Evolutionary conservation across 1,140 invertebrate species (phyloP).

Genomic region (Leptopilina clavipes): DNA sequence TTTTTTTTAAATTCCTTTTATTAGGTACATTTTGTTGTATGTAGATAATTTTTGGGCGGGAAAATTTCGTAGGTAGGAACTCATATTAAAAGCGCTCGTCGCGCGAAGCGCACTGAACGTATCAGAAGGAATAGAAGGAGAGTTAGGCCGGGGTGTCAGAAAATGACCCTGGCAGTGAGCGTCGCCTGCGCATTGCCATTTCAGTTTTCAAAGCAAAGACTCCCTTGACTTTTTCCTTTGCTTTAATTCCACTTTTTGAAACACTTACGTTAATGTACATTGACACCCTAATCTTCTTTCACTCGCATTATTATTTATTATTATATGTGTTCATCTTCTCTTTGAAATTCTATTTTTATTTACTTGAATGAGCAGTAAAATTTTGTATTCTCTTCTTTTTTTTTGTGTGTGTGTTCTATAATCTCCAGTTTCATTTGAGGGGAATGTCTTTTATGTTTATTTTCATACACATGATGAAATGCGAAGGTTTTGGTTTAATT

Average conservation of each 20-base stretch:
- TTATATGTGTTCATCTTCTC: no score
- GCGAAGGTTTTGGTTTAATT: no score
- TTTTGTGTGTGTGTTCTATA: no score
- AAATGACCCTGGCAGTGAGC: slow-evolving; percentile 73
- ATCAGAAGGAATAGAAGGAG: slow-evolving; percentile 56
- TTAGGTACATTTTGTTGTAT: no score
- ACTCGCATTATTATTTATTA: background rate
- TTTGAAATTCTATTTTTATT: no score
- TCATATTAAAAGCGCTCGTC: slow-evolving; percentile 62
- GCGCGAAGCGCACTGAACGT: slow-evolving; percentile 65
- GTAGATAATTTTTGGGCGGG: background rate
- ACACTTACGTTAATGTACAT: background rate
- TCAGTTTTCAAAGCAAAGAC: slow-evolving; percentile 49
- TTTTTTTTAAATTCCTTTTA: background rate
- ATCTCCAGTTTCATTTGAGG: no score
- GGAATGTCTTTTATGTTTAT: no score
- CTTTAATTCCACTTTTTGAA: background rate
- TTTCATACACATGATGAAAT: no score
- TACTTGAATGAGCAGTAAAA: no score
- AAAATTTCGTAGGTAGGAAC: slow-evolving; percentile 44
- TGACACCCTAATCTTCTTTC: background rate
- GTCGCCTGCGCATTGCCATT: slow-evolving; percentile 70
- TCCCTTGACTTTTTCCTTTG: slow-evolving; percentile 45
- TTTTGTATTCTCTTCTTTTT: no score
- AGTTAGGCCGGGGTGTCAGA: slow-evolving; percentile 57